Conservation (phyloP, 2,888 invertebrate species). For the Brachypterus glaber region DNA sequence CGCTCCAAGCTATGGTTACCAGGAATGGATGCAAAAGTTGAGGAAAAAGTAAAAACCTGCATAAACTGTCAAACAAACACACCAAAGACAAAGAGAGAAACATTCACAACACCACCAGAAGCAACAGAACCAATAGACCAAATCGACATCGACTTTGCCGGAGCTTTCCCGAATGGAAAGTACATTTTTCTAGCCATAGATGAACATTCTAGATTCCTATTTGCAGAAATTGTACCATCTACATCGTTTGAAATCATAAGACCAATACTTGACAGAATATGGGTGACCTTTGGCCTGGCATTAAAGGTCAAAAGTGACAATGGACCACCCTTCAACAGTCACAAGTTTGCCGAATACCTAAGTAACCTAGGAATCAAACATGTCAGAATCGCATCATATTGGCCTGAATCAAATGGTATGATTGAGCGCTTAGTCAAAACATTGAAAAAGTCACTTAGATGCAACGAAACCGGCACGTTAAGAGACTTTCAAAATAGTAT, state of each 20-base stretch:
- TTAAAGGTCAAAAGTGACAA: no score
- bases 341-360: no score
- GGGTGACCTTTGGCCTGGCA: constrained; percentile 12
- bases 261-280: no score
- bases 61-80: constrained; percentile 6
- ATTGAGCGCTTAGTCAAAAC: constrained; percentile 17
- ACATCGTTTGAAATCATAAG: no score
- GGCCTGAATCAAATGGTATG: constrained; percentile 19
- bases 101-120: constrained; percentile 1
- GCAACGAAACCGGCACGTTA: no score
- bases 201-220: no score
- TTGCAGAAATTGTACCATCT: no score
- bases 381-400: constrained; percentile 14
- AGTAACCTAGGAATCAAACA: no score
- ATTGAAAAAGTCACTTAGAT: constrained; percentile 13
- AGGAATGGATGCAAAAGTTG: constrained; percentile 5
- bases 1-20: constrained; percentile 19
- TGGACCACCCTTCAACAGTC: no score
- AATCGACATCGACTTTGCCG: constrained; percentile 13
- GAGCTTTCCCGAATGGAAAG: constrained; percentile 13
- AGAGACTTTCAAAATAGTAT: constrained; percentile 1
- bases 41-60: constrained; percentile 6
- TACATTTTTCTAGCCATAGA: constrained; percentile 10
- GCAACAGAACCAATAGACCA: constrained; percentile 8
- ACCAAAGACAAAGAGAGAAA: neutral